A percentile compares a stretch with the other conserved stretches of the same genome.
Conservation (phyloP, 1,140 invertebrate genomes). For the Rhyacophila brunnea region DNA sequence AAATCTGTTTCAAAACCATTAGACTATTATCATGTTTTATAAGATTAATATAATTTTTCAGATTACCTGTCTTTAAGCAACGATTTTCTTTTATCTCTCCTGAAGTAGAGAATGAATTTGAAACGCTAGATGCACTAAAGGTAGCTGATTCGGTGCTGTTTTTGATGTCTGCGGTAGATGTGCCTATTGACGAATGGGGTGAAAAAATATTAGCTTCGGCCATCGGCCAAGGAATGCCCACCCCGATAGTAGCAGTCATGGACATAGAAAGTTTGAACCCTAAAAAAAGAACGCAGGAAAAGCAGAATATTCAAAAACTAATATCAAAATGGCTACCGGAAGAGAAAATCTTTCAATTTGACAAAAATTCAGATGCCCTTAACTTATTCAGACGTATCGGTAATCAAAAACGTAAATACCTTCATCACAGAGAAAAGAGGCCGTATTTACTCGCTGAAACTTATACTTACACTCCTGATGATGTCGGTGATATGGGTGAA, state of each 20-base stretch:
- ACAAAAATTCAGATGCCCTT: constrained; percentile 73
- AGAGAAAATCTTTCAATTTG: constrained; percentile 77
- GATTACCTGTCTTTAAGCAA: constrained; percentile 81
- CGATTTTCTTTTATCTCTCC: constrained; percentile 77
- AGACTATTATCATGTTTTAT: too few relatives aligned
- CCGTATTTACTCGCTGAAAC: constrained; percentile 81
- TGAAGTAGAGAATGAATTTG: constrained; percentile 67
- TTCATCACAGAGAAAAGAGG: constrained; percentile 74
- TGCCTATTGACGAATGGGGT: constrained; percentile 73
- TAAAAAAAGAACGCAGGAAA: constrained; percentile 73
- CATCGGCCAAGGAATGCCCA: constrained; percentile 81
- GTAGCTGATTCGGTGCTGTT: constrained; percentile 80
- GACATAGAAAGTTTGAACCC: constrained; percentile 70
- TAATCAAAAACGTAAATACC: constrained; percentile 72
- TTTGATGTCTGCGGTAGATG: constrained; percentile 63
- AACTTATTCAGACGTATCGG: constrained; percentile 78
- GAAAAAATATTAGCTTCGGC: constrained; percentile 70
- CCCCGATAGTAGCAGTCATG: constrained; percentile 73
- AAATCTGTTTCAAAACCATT: too few relatives aligned
- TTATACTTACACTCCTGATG: constrained; percentile 64
- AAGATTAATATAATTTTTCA: constrained; percentile 46
- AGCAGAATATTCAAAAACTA: constrained; percentile 72
- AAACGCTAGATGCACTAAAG: constrained; percentile 80
- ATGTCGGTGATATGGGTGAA: constrained; percentile 63
- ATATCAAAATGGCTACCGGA: constrained; percentile 78